phyloP scores from a whole-genome alignment of 1,140 invertebrate species.

The Pectinophora gossypiella region DNA sequence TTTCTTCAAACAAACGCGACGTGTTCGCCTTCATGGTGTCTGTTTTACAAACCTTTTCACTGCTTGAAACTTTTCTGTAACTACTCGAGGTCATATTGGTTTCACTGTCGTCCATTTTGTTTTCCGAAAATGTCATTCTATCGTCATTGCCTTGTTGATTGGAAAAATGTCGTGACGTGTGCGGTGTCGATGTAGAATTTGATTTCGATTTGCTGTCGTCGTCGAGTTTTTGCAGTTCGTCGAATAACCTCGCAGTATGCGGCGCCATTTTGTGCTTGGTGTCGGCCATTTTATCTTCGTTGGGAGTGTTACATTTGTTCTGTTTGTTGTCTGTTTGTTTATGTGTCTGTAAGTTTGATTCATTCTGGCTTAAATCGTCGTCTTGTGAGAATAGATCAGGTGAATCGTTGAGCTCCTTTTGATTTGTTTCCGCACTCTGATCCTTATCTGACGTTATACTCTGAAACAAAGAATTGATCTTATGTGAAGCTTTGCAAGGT shows the following conservation, averaged over 20 bases:
- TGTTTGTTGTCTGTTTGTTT: too few species aligned
- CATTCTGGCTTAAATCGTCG: conserved; percentile 2
- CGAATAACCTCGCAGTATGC: background rate
- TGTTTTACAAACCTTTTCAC: too few species aligned
- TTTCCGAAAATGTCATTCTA: background rate
- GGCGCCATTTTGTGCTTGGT: background rate
- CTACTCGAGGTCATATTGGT: background rate
- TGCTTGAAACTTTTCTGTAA: too few species aligned
- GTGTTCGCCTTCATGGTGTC: conserved; percentile 8
- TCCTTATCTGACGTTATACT: too few species aligned
- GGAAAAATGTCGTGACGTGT: background rate
- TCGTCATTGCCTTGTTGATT: background rate
- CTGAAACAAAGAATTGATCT: too few species aligned
- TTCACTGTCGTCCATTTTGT: background rate
- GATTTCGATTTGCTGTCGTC: too few species aligned
- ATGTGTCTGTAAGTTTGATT: too few species aligned
- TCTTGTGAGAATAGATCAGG: conserved; percentile 33
- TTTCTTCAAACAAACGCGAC: conserved; percentile 41
- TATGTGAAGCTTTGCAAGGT: too few species aligned
- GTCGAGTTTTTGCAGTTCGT: background rate
- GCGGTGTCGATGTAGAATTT: too few species aligned
- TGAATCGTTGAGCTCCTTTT: conserved; percentile 15
- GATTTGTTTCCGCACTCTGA: background rate
- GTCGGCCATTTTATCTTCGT: too few species aligned
- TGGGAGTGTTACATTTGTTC: too few species aligned